Base-by-base conservation (phyloP, 2,113 vertebrate genomes). In the Camelus bactrianus region DNA sequence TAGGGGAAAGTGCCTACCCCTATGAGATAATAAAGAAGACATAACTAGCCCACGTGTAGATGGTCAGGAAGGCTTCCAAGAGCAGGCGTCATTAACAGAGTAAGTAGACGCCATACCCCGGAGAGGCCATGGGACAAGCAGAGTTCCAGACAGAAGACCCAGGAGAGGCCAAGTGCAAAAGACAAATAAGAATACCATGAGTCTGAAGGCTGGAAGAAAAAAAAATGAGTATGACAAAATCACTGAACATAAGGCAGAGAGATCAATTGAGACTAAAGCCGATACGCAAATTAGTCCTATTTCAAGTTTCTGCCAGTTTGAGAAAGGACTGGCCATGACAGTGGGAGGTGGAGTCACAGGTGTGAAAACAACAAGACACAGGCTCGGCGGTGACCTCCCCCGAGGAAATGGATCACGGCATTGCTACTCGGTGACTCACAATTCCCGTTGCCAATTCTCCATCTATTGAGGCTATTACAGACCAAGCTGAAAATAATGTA, bases 391-490 rank as follows among this genome's bases (percentile, higher is more conserved):
- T 26, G 32, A 58, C 32, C 35, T 96, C 82, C 73, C 84, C n/a
- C 1, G 14, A 60, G 70, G 73, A 96, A 73, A 72, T 7, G 65
- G 75, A 92, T 89, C 35, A 22, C 10, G 35, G 54, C 70, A 35
- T 70, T 80, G 91, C 87, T 76, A 38, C 52, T 67, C 42, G 56
- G 97, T 89, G 85, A 80, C 89, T 93, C 54, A 2, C 52, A 95
- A 92, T 95, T 94, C 95, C 93, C 73, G 89, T 54, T 93, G 92
- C 91, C 28, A 1, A 52, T 86, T 96, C 72, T 48, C 96, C 38
- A 73, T 85, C 94, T 86, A 92, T 9, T 8, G 90, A 91, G 95
- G 92, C 86, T 94, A 91, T 97, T 95, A 89, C 69, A 87, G 73
- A 56, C 64, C 42, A 86, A 42, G 70, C 89, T 95, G 86, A 87